A percentile compares a stretch with the other conserved stretches of the same genome.
Conservation (phyloP, 2,113 vertebrate genomes). For the Orientallactaga bullata region DNA sequence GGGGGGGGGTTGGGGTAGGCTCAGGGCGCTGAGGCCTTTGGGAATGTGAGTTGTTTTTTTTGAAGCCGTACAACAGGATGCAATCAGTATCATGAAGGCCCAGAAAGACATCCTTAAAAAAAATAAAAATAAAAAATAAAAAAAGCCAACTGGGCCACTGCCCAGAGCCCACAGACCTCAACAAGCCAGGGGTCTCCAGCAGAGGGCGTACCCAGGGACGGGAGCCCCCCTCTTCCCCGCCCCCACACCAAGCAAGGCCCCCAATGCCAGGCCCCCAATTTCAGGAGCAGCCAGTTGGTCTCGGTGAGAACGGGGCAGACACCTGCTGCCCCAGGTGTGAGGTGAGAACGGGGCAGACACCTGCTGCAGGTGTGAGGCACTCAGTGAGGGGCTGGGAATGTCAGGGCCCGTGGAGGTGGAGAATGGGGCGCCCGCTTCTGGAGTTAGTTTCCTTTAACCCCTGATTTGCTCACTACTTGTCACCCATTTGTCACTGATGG, state of each 20-base stretch:
- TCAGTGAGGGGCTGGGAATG: neutral
- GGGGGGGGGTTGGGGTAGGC: too few species aligned
- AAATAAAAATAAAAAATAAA: constrained; percentile 47
- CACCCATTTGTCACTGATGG: neutral
- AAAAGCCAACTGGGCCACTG: neutral
- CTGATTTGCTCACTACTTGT: neutral
- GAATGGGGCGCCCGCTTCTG: too few species aligned
- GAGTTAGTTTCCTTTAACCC: neutral
- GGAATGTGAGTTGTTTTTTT: neutral
- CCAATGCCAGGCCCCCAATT: neutral
- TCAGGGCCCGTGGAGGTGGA: too few species aligned
- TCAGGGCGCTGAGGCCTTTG: neutral
- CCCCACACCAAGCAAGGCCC: too few species aligned
- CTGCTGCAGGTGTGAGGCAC: neutral
- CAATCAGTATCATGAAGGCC: constrained; percentile 44
- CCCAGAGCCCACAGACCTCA: neutral
- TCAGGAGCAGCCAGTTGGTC: neutral
- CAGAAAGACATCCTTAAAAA: neutral
- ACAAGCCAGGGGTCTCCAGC: constrained; percentile 29
- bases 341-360: neutral
- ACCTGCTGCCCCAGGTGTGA: too few species aligned
- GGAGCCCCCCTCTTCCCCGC: neutral
- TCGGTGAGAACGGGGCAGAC: neutral
- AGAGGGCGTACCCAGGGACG: constrained; percentile 19
- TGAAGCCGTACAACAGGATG: constrained; percentile 13